A percentile compares a stretch with the other conserved stretches of the same genome.
These are phyloP conservation scores for Paracyclopina nana DNA, from an alignment of 1,140 invertebrate species.

Conservation along the genomic window DNA sequence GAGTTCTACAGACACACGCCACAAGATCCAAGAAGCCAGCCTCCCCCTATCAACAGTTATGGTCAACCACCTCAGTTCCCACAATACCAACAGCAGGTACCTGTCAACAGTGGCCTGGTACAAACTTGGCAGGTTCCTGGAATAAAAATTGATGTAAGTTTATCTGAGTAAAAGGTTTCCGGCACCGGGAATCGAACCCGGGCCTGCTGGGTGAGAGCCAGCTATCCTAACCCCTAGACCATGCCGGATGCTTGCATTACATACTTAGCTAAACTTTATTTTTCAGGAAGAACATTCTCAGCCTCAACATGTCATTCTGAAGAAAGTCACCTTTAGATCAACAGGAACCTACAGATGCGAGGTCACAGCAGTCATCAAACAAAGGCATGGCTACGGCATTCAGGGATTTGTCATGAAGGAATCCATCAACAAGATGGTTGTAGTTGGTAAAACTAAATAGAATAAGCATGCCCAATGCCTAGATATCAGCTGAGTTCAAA, in stretches of 20 bases:
- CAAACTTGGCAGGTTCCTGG: conserved; percentile 11
- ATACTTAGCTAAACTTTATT: too few species aligned
- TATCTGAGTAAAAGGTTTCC: not conserved
- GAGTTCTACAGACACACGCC: conserved; percentile 11
- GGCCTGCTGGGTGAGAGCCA: too few species aligned
- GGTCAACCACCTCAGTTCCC: too few species aligned
- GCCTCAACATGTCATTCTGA: conserved; percentile 6
- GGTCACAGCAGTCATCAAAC: conserved; percentile 6
- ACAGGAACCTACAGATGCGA: conserved; percentile 12
- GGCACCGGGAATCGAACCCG: too few species aligned
- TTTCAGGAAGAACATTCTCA: not conserved
- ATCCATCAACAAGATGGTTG: conserved; percentile 9
- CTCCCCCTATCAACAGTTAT: not conserved
- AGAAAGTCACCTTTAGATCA: conserved; percentile 7
- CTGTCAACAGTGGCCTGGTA: not conserved
- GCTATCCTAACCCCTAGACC: too few species aligned
- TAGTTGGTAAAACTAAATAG: conserved; percentile 10
- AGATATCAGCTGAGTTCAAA: not conserved
- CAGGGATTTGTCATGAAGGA: conserved; percentile 11
- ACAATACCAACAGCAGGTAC: too few species aligned
- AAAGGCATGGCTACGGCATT: not conserved
- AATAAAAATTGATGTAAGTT: conserved; percentile 12
- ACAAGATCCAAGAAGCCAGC: not conserved
- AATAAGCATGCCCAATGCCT: not conserved
- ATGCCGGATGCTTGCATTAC: too few species aligned